These are phyloP conservation scores for Armadillidium nasatum DNA, from an alignment of 1,140 invertebrate genomes.

Conservation along the genomic window DNA sequence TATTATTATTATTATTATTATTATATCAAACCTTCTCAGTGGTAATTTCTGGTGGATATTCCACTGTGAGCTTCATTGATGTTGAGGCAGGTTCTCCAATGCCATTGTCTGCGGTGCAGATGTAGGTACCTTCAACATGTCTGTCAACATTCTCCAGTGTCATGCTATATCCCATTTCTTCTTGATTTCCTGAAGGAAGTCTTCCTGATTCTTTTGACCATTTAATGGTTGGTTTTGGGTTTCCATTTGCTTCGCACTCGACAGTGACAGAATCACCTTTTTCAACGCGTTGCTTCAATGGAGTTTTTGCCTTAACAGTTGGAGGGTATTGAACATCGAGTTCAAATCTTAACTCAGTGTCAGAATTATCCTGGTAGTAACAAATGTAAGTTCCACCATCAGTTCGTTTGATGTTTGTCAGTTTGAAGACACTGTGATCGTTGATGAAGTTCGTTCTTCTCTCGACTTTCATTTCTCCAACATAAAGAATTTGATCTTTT, in stretches of 20 bases:
- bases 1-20: too few relatives aligned
- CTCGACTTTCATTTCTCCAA: conserved; percentile 20
- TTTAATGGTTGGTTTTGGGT: conserved; percentile 69
- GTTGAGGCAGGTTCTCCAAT: conserved; percentile 52
- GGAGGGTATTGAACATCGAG: conserved; percentile 29
- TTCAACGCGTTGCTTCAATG: conserved; percentile 18
- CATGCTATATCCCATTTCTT: conserved; percentile 56
- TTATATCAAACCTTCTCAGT: conserved; percentile 32
- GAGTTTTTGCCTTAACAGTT: conserved; percentile 24
- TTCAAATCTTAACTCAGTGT: conserved; percentile 16
- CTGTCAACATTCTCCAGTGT: conserved; percentile 61
- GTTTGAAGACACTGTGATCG: conserved; percentile 7
- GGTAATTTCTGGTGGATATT: conserved; percentile 39
- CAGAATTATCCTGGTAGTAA: conserved; percentile 23
- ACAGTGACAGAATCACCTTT: conserved; percentile 64
- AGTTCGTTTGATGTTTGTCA: conserved; percentile 19
- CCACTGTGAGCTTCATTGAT: conserved; percentile 37
- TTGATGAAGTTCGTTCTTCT: conserved; percentile 11
- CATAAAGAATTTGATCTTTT: conserved; percentile 18
- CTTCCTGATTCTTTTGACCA: conserved; percentile 81
- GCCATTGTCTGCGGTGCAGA: conserved; percentile 61
- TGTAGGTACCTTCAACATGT: conserved; percentile 60
- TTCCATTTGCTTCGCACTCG: conserved; percentile 76
- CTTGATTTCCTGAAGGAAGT: conserved; percentile 45
- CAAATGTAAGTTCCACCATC: conserved; percentile 30